A percentile compares a stretch with the other conserved stretches of the same genome.
Conservation (phyloP, 2,888 invertebrate species). For the Limnephilus auricula region DNA sequence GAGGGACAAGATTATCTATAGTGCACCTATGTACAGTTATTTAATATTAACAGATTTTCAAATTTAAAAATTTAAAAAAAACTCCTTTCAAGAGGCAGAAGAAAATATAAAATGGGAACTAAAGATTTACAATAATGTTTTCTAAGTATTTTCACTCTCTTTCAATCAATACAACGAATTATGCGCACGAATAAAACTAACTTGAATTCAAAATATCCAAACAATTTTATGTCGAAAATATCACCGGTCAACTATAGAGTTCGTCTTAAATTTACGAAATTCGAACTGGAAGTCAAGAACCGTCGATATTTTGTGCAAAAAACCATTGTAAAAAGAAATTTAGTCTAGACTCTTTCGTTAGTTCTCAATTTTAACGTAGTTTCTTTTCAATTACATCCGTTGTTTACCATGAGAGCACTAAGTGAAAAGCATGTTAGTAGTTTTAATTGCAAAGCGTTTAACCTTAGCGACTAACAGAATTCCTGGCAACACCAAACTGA, state of each 20-base stretch:
- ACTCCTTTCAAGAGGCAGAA: neutral
- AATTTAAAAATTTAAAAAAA: too few relatives aligned
- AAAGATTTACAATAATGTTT: too few relatives aligned
- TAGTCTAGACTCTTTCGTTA: neutral
- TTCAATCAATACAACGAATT: neutral
- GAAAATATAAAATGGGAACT: neutral
- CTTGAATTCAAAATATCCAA: neutral
- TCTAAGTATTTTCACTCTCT: neutral
- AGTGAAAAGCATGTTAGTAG: neutral
- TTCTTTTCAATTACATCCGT: neutral
- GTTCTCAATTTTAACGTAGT: neutral
- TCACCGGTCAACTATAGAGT: too few relatives aligned
- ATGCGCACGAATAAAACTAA: neutral
- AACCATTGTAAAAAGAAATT: neutral
- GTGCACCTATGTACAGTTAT: too few relatives aligned
- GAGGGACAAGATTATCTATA: too few relatives aligned
- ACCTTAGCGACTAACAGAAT: neutral
- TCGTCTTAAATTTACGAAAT: neutral
- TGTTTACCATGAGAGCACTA: neutral
- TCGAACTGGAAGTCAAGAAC: neutral
- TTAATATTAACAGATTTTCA: too few relatives aligned
- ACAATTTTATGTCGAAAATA: neutral
- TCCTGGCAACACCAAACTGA: neutral
- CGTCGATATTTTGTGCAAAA: neutral
- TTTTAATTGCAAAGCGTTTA: neutral